These are phyloP conservation scores for Plotosus lineatus DNA, from an alignment of 2,113 vertebrate species.

Conservation along the genomic window DNA sequence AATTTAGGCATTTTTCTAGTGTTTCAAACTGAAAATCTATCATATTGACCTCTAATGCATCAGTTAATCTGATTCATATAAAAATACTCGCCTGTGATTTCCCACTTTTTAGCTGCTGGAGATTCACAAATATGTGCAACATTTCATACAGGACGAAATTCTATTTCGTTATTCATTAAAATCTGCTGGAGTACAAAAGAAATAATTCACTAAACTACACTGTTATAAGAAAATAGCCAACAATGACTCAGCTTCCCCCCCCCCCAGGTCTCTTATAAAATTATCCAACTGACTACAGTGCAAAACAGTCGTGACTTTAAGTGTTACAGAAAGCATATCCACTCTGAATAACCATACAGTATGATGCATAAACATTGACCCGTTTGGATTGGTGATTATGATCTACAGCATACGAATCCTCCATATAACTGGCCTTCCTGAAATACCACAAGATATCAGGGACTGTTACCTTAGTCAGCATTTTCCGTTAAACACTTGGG, in stretches of 20 bases:
- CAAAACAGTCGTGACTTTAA: neutral
- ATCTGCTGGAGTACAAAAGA: neutral
- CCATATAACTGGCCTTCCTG: constrained; percentile 15
- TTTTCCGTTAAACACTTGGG: constrained; percentile 45
- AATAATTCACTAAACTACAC: neutral
- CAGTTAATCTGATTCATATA: too few relatives aligned
- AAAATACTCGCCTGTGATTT: too few relatives aligned
- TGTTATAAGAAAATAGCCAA: neutral
- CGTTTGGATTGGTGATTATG: constrained; percentile 20
- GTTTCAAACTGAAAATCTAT: too few relatives aligned
- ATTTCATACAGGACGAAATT: neutral
- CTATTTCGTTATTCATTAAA: neutral
- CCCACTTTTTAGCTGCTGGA: too few relatives aligned
- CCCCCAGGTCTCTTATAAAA: too few relatives aligned
- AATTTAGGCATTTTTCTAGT: too few relatives aligned
- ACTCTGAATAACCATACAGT: neutral
- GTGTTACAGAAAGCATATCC: neutral
- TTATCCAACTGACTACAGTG: too few relatives aligned
- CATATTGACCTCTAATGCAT: too few relatives aligned
- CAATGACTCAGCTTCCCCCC: neutral
- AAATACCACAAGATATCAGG: constrained; percentile 47
- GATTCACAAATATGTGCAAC: neutral
- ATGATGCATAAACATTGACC: neutral
- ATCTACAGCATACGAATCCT: constrained; percentile 5
- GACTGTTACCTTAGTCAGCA: constrained; percentile 37